A percentile compares a stretch with the other conserved stretches of the same genome.
Evolutionary conservation across 2,888 invertebrate species (phyloP).

Genomic region (Rhagonycha fulva): DNA sequence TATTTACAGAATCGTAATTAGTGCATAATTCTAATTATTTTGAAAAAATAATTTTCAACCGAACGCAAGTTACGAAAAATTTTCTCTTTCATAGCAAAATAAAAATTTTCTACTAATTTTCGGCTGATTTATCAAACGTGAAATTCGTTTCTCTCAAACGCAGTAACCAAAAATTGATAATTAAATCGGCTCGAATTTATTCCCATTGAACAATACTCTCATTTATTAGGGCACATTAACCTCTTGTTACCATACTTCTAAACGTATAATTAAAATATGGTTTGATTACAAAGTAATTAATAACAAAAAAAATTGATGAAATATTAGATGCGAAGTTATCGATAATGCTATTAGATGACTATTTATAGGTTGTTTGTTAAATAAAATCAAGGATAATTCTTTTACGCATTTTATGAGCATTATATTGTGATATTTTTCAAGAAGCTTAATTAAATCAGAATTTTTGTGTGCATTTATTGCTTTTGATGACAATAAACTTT

Average conservation of each 20-base stretch:
- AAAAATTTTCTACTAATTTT: not conserved
- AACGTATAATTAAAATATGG: not conserved
- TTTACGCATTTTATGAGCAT: not conserved
- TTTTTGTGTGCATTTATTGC: not conserved
- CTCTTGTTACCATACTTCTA: not conserved
- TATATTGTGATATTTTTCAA: not conserved
- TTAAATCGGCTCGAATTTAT: not conserved
- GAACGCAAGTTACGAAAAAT: too few species aligned
- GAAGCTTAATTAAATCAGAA: not conserved
- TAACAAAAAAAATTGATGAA: not conserved
- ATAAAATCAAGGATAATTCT: not conserved
- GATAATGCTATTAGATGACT: not conserved
- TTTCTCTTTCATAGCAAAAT: too few species aligned
- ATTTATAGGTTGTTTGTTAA: not conserved
- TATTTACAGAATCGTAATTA: not conserved
- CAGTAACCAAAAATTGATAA: not conserved
- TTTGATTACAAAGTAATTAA: not conserved
- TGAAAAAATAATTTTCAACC: too few species aligned
- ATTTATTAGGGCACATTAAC: not conserved
- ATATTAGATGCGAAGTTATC: not conserved
- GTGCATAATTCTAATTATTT: too few species aligned
- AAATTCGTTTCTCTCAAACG: not conserved
- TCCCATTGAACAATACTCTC: not conserved
- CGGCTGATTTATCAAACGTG: not conserved
- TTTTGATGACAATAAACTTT: not conserved